Evolutionary conservation across 2,113 vertebrate species (phyloP), one percentile per base, ranked within the genome.

Genomic region (Hepsetus odoe): DNA sequence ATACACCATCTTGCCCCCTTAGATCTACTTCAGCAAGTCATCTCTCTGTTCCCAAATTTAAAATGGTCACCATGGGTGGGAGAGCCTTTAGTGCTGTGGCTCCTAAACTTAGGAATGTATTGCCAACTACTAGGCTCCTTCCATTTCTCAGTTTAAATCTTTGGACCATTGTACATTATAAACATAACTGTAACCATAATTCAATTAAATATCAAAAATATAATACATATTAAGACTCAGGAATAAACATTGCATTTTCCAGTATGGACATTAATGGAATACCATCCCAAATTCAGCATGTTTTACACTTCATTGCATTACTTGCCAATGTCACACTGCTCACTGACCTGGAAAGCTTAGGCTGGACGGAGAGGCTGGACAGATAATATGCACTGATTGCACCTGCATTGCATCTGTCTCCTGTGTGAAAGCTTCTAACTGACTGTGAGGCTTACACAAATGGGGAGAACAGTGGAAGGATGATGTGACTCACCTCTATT

Each of bases 401-500:
- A 49, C 46, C 46, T 11, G 4, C 59, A 20, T 62, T 62, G 32
- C n/a, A 20, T 20, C 14, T 64, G 33, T 42, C 22, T 56, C 35
- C 12, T 16, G 35, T 28, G 68, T 59, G 28, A 46, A 69, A 59
- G 32, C 40, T 16, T 30, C 18, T 46, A 70, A 77, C 66, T 61
- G 53, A 35, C 74, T 42, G 30, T 44, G 35, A 68, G 64, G 74
- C 10, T 18, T 68, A 30, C 18, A 14, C 20, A 62, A 49, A 75
- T 58, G 64, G 56, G n/a, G 55, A 74, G 51, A 38, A 35, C 65
- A 46, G 32, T 44, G 56, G 65, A 59, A 59, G n/a, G 32, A 55
- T 20, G 24, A 1, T 12, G 53, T 55, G 49, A 35, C 71, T 72
- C 71, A 72, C 32, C 26, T 59, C 71, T 73, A 20, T 73, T 73